Base-by-base conservation (phyloP, 2,888 invertebrate genomes). In the Mesodorylaimus sp. region DNA sequence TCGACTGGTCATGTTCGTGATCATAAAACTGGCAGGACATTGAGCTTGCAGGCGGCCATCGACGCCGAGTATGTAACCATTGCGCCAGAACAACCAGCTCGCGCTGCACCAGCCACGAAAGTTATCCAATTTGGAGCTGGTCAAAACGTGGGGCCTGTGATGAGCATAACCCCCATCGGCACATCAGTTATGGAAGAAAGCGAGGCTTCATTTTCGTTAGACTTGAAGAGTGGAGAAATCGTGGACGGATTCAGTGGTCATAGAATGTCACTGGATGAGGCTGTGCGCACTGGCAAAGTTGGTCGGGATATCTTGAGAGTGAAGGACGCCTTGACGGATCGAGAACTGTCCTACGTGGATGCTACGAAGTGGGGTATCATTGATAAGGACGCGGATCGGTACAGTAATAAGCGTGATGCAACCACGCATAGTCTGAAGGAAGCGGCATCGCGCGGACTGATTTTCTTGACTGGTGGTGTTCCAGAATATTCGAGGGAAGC, bases 391-490 rank as follows among this genome's bases (percentile, higher is more conserved):
- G 51, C 52, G 19, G 54, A 41, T 23, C 25, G 45, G 25, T 44
- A 44, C 56, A 58, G 43, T 60, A 55, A 53, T 24, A 60, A 66
- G 46, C 54, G 57, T 24, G 21, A 43, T 13, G 27, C 10, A 26
- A 5, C 3, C 24, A 10, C 7, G 3, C 21, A 43, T 53, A 80
- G 84, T 1, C 75, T 88, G 57, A 80, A 84, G 10, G 83, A 85
- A 69, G 75, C 89, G 42, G 76, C 84, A 55, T 76, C 79, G 56
- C 86, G 87, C 70, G 91, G 89, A 45, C 75, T 88, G 29, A 75
- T 88, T 54, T 64, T 58, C 48, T 60, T 62, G 1, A 61, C 61
- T 46, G 65, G 65, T 44, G 64, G 64, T 45, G 62, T 59, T 21
- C 60, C 61, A 1, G 46, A 24, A 2, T 19, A 24, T 3, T 3